These are phyloP conservation scores for Bubo blakistoni DNA, from an alignment of 2,113 vertebrate species.

Conservation along the genomic window DNA sequence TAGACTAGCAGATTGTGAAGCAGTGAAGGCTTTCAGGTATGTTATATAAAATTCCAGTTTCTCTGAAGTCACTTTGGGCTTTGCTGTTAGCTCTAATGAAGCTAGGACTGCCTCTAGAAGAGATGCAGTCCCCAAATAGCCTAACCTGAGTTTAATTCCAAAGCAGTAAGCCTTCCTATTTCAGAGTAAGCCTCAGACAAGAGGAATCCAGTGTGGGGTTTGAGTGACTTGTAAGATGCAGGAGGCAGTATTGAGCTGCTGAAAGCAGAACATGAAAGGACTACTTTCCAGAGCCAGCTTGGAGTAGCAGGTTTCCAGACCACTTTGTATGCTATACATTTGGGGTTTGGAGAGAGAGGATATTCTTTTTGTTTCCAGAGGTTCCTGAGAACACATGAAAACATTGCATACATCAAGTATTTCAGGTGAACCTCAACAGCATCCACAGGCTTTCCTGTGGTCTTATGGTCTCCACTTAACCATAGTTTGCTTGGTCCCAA, in stretches of 20 bases:
- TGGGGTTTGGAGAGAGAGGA: neutral
- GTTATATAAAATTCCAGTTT: neutral
- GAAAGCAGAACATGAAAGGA: neutral
- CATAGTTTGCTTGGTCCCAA: neutral
- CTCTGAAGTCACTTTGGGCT: neutral
- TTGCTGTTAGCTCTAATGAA: neutral
- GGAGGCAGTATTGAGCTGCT: neutral
- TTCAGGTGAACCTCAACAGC: neutral
- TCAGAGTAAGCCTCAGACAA: neutral
- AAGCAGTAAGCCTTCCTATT: neutral
- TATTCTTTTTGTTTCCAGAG: neutral
- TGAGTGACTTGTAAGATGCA: neutral
- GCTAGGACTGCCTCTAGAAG: neutral
- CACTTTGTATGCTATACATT: neutral
- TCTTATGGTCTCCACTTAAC: neutral
- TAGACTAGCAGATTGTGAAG: neutral
- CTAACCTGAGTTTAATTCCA: neutral
- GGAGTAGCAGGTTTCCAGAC: neutral
- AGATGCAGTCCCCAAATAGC: neutral
- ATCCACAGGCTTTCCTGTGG: neutral
- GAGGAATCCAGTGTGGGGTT: neutral
- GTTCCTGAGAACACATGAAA: neutral
- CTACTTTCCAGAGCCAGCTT: neutral
- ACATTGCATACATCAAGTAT: neutral
- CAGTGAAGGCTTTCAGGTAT: neutral